Evolutionary conservation across 1,140 invertebrate species (phyloP).

Genomic region (Drosophila gunungcola): DNA sequence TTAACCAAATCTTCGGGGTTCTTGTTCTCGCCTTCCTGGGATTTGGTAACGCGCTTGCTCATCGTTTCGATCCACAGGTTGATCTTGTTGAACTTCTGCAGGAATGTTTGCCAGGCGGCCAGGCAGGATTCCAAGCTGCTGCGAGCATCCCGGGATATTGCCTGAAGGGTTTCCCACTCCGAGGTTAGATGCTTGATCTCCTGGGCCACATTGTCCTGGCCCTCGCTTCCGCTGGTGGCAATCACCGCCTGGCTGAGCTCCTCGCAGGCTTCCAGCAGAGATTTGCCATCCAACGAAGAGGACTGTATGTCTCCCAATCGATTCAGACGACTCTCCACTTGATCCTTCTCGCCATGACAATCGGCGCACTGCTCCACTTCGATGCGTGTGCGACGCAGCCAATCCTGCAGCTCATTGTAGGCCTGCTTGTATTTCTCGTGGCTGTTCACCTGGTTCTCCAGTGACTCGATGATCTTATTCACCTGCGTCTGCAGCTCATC

Average conservation of each 20-base stretch:
- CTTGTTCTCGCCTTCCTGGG: constrained; percentile 91
- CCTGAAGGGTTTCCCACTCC: constrained; percentile 94
- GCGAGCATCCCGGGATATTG: constrained; percentile 92
- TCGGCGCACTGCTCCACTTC: constrained; percentile 94
- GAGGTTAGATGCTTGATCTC: constrained; percentile 93
- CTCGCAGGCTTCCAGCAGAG: constrained; percentile 90
- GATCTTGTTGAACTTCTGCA: constrained; percentile 90
- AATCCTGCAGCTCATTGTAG: constrained; percentile 93
- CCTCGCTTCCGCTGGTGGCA: constrained; percentile 93
- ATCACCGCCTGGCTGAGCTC: constrained; percentile 92
- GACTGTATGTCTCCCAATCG: constrained; percentile 89
- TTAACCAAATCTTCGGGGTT: constrained; percentile 91
- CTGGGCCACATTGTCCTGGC: constrained; percentile 93
- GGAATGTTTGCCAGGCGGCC: constrained; percentile 94
- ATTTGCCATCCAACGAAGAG: constrained; percentile 89
- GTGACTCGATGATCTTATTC: constrained; percentile 88
- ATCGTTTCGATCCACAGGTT: constrained; percentile 92
- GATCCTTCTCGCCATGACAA: constrained; percentile 92
- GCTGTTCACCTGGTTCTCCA: constrained; percentile 93
- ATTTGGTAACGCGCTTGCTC: constrained; percentile 88
- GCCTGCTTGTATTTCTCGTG: constrained; percentile 94
- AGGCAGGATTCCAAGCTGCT: constrained; percentile 92
- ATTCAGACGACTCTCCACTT: constrained; percentile 90
- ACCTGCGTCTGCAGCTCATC: constrained; percentile 89
- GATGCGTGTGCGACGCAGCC: constrained; percentile 93